phyloP scores from a whole-genome alignment of 2,113 vertebrate genomes.

The Leiothrix lutea region DNA sequence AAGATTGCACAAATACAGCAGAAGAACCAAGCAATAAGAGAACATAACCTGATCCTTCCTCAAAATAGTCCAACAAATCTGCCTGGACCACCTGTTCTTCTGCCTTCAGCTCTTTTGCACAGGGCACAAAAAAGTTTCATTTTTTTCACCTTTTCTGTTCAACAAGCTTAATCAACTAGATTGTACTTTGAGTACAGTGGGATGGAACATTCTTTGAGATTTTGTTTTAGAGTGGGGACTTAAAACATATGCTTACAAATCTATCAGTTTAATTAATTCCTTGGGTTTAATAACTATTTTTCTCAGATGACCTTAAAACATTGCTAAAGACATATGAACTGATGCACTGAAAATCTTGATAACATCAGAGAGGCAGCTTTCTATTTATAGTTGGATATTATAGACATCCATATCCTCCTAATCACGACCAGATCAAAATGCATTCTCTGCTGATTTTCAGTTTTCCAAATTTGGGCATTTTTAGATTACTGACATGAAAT shows the following conservation, averaged over 20 bases:
- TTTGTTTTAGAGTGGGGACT: neutral
- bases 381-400: constrained; percentile 1
- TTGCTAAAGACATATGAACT: neutral
- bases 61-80: neutral
- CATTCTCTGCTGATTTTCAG: neutral
- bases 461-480: constrained; percentile 36
- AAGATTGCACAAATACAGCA: neutral
- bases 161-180: neutral
- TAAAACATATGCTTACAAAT: neutral
- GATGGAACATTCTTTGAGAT: neutral
- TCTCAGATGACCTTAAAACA: neutral
- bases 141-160: neutral
- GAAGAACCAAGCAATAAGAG: neutral
- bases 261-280: neutral
- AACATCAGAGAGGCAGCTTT: neutral
- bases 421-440: neutral
- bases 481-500: constrained; percentile 55
- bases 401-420: neutral
- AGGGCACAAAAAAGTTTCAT: neutral
- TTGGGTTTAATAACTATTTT: neutral
- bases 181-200: neutral
- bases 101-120: neutral
- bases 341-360: neutral
- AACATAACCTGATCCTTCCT: neutral
- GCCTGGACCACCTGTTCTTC: neutral